phyloP scores from a whole-genome alignment of 2,113 vertebrate species.

The Anarhynchus alexandrinus region DNA sequence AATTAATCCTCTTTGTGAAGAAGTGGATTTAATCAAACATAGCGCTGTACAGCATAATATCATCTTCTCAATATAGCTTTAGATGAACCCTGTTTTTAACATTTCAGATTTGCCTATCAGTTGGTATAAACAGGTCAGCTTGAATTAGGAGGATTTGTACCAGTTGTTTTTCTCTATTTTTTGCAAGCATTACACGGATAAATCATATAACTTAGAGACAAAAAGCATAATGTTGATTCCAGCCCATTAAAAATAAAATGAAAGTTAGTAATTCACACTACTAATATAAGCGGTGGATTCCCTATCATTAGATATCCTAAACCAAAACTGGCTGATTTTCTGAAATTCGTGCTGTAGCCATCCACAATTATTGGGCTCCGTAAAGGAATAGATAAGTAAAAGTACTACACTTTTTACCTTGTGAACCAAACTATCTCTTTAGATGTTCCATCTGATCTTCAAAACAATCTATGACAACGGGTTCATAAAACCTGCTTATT shows the following conservation, averaged over 20 bases:
- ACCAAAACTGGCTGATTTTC: background rate
- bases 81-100: background rate
- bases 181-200: background rate
- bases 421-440: background rate
- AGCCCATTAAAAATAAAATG: background rate
- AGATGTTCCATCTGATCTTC: background rate
- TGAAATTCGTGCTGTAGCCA: background rate
- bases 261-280: background rate
- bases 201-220: background rate
- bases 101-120: background rate
- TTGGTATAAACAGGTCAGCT: background rate
- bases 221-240: background rate
- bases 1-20: background rate
- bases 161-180: background rate
- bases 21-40: background rate
- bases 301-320: background rate
- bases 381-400: background rate
- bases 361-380: background rate
- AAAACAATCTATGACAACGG: background rate
- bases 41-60: background rate
- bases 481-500: background rate
- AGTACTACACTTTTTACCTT: background rate
- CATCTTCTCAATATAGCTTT: background rate
- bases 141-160: background rate
- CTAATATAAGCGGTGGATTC: background rate